Base-by-base conservation (phyloP, 2,888 invertebrate genomes). In the Dryadula phaetusa region DNA sequence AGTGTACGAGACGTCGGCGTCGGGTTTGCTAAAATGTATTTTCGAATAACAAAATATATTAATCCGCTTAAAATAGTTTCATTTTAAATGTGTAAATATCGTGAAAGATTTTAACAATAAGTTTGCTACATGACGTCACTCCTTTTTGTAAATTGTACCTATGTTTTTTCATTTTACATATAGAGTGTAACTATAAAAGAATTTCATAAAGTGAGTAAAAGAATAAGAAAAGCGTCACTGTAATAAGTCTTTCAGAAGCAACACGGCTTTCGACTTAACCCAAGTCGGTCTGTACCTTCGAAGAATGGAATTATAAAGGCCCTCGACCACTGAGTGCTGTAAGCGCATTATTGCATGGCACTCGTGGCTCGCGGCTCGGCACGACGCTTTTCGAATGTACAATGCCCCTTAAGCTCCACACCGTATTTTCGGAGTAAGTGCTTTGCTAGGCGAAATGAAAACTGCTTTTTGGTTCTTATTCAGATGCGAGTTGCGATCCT, bases 271-370 rank as follows among this genome's bases (percentile, higher is more conserved):
- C 84, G 84, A 87, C 88, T 90, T 89, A 87, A 79, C 82, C 79
- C 82, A 84, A 87, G 83, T 81, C 79, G 76, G 80, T 77, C 76
- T 81, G 79, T 81, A 83, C 72, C 72, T 71, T 64, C 81, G 83
- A 87, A 87, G 85, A 88, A 86, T 88, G 81, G 87, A 79, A 85
- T 89, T 88, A 87, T 85, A 82, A 83, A 87, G 85, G 86, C 84
- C 82, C 78, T 79, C 82, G 82, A 79, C 79, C 77, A 84, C 81
- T 80, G 80, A 83, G 84, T 80, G 82, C 81, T 84, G 80, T 90
- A 90, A 90, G 90, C 87, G 90, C 86, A 90, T 90, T 91, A 92
- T 84, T 85, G 87, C 86, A 84, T 82, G 88, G 79, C 74, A 80
- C 74, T 69, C 75, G 80, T 79, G 75, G 77, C 73, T 79, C 80